Evolutionary conservation across 2,797 vertebrate genomes (phyloP).

Genomic region (Clarias fuscus): DNA sequence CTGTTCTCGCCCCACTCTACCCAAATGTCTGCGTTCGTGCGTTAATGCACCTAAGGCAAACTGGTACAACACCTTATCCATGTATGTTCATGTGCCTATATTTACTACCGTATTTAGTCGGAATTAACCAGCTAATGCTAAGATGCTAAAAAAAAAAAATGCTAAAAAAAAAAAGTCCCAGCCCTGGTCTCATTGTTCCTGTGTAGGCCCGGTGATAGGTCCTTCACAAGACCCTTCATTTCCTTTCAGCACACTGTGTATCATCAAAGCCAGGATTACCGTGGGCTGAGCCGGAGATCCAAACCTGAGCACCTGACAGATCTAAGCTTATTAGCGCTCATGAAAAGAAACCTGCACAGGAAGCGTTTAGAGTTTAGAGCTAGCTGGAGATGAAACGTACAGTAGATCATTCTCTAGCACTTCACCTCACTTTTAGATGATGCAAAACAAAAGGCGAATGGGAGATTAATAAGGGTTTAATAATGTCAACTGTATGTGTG

Average conservation of each 20-base stretch:
- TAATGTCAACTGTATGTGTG: neutral
- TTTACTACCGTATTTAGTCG: neutral
- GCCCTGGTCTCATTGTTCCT: constrained; percentile 40
- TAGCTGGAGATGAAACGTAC: constrained; percentile 33
- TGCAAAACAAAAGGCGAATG: neutral
- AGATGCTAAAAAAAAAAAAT: constrained; percentile 6
- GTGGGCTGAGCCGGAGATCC: constrained; percentile 49
- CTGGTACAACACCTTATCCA: neutral
- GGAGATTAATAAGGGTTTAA: neutral
- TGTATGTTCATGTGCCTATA: neutral
- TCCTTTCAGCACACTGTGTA: constrained; percentile 53
- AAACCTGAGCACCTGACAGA: constrained; percentile 57
- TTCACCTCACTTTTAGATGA: neutral
- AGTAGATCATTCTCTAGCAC: neutral
- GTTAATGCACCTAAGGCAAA: constrained; percentile 30
- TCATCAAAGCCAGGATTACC: constrained; percentile 61
- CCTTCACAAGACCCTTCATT: constrained; percentile 46
- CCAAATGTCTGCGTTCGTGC: constrained; percentile 21
- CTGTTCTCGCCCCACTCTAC: constrained; percentile 57
- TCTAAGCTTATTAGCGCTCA: constrained; percentile 58
- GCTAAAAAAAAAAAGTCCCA: neutral
- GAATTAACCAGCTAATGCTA: neutral
- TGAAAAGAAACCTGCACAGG: constrained; percentile 49
- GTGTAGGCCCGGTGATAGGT: constrained; percentile 20
- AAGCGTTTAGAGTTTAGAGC: constrained; percentile 45